Evolutionary conservation across 2,113 vertebrate species (phyloP).

Genomic region (Nycticryphes semicollaris): DNA sequence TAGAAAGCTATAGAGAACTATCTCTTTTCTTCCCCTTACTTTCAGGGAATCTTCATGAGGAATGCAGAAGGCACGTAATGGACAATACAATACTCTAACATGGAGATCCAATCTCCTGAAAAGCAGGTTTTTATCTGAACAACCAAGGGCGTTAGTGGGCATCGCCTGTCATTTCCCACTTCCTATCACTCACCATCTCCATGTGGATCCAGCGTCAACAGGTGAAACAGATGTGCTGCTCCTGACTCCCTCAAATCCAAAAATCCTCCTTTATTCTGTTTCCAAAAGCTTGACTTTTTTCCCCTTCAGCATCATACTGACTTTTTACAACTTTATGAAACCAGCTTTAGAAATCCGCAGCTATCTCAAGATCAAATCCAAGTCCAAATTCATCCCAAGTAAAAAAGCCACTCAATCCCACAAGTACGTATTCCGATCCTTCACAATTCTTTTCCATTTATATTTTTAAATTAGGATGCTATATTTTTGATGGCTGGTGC

Average conservation of each 20-base stretch:
- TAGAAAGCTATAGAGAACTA: neutral
- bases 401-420: neutral
- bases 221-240: neutral
- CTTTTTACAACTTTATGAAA: neutral
- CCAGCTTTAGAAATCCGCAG: neutral
- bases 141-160: fast-evolving
- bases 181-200: neutral
- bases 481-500: neutral
- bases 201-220: neutral
- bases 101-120: neutral
- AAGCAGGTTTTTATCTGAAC: neutral
- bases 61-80: neutral
- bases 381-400: neutral
- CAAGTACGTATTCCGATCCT: neutral
- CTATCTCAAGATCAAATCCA: neutral
- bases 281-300: neutral
- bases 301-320: neutral
- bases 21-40: neutral
- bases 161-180: neutral
- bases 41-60: neutral
- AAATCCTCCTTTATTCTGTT: neutral
- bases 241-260: neutral
- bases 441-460: neutral
- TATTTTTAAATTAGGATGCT: neutral
- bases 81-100: neutral